Base-by-base conservation (phyloP, 1,140 invertebrate genomes). In the Pollicipes pollicipes region DNA sequence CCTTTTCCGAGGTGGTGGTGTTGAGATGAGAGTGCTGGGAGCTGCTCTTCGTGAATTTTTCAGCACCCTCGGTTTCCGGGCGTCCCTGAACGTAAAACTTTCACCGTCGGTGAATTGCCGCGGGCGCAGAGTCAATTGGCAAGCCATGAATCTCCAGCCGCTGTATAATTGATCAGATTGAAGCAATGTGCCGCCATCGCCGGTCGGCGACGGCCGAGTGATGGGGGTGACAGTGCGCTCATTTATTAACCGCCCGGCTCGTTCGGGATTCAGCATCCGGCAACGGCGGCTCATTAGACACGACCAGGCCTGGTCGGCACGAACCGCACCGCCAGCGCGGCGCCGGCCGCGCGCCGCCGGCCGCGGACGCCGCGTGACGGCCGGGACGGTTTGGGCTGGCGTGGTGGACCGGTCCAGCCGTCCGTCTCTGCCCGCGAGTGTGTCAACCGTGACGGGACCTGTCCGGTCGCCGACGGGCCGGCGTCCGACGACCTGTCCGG, bases 1-100 rank as follows among this genome's bases (percentile, higher is more conserved):
- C 45, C 45, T 58, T 58, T 58, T 58, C 45, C 45, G n/a, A 58
- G 45, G 45, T 58, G 45, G 45, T 58, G 45, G 45, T 58, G 45
- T 10, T 58, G 45, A 58, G 45, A 58, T 58, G 45, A 24, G 45
- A 58, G 45, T 58, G 21, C 45, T 13, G 45, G 45, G 45, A 58
- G 45, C 45, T 58, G 45, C 45, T 58, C 10, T 10, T 58, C 45
- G 45, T 58, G 45, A 10, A 58, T 58, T 58, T 58, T 58, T 58
- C 45, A 58, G 45, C 45, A n/a, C 6, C 13, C 45, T 58, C 45
- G 10, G 45, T 58, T 58, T 58, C 45, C 45, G 45, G 45, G 6
- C 45, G 45, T 58, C 45, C 45, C 45, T 58, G 45, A 58, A 21
- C 45, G 45, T 58, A 58, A 58, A 58, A 58, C 6, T 58, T 58